Evolutionary conservation across 2,797 vertebrate genomes (phyloP).

Genomic region (Sebastes elongatus): DNA sequence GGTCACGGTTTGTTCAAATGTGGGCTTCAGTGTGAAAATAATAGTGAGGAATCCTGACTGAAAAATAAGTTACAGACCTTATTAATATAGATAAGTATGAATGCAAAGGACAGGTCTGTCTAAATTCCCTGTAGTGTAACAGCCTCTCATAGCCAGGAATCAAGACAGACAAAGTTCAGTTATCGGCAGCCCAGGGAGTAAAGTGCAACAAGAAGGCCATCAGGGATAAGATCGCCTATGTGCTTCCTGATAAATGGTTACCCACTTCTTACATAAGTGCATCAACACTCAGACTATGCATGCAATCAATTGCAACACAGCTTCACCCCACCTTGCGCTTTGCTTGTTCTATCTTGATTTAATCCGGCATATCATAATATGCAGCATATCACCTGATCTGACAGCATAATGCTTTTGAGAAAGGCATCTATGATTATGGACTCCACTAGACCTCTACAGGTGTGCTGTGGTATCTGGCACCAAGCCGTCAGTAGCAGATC

Average conservation of each 20-base stretch:
- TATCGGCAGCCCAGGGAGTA: constrained; percentile 16
- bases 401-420: neutral
- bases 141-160: neutral
- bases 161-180: constrained; percentile 38
- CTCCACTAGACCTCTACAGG: no score
- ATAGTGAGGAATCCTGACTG: neutral
- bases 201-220: constrained; percentile 41
- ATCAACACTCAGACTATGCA: neutral
- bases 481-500: no score
- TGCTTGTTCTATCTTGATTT: no score
- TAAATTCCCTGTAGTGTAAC: constrained; percentile 15
- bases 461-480: no score
- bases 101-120: neutral
- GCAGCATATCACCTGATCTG: neutral
- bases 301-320: neutral
- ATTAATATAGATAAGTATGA: neutral
- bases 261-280: constrained; percentile 9
- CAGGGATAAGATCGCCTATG: neutral
- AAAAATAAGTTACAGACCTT: neutral
- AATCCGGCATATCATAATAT: no score
- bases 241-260: constrained; percentile 10
- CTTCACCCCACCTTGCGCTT: neutral
- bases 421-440: neutral
- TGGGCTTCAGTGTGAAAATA: neutral
- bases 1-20: neutral